A percentile compares a stretch with the other conserved stretches of the same genome.
These are phyloP conservation scores for Camponotus vicinus DNA, from an alignment of 1,140 invertebrate species.

Conservation along the genomic window DNA sequence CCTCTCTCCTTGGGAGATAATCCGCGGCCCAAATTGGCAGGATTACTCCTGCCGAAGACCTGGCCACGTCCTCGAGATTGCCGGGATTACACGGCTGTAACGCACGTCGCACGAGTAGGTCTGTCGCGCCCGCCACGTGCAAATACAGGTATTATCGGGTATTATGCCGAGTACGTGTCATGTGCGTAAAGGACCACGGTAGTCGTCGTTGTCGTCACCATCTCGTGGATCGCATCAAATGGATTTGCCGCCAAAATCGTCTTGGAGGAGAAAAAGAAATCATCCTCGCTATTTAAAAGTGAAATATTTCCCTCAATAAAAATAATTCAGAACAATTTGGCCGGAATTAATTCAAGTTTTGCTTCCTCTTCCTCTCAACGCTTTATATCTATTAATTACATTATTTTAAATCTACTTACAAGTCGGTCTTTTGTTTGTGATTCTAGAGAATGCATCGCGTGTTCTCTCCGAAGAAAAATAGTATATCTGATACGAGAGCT, in stretches of 20 bases:
- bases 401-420: background rate
- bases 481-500: conserved; percentile 14
- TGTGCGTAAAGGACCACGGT: conserved; percentile 51
- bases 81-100: conserved; percentile 78
- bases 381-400: background rate
- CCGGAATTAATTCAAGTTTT: background rate
- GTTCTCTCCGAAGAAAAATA: conserved; percentile 41
- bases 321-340: background rate
- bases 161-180: conserved; percentile 68
- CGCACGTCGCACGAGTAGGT: conserved; percentile 60
- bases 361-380: background rate
- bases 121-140: conserved; percentile 53
- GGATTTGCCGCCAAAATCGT: conserved; percentile 36
- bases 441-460: conserved; percentile 64
- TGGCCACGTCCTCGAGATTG: conserved; percentile 80
- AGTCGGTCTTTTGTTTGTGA: background rate
- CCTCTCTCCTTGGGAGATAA: conserved; percentile 70
- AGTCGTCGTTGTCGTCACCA: conserved; percentile 1
- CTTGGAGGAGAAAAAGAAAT: background rate
- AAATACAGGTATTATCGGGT: conserved; percentile 77
- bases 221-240: background rate
- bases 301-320: background rate
- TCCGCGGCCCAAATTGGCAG: conserved; percentile 80
- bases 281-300: background rate
- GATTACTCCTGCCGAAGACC: conserved; percentile 77